These are phyloP conservation scores for Gadus macrocephalus DNA, from an alignment of 2,113 vertebrate species.

Conservation along the genomic window DNA sequence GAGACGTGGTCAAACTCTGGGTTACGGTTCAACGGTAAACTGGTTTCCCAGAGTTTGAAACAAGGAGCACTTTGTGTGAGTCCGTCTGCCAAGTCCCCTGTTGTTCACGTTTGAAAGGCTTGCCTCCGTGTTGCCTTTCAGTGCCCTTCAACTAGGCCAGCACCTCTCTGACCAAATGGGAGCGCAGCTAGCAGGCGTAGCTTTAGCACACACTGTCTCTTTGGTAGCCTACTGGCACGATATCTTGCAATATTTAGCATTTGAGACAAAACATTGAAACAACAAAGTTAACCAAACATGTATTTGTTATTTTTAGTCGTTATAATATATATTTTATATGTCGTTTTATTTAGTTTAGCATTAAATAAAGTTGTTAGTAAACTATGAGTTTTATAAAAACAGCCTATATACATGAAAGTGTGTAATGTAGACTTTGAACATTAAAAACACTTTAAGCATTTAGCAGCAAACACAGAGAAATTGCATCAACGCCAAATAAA, in stretches of 20 bases:
- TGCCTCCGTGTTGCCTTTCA: constrained; percentile 33
- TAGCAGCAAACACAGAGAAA: no score
- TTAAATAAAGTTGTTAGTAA: no score
- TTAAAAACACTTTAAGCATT: no score
- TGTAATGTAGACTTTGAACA: neutral
- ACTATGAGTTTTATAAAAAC: no score
- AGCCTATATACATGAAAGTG: neutral
- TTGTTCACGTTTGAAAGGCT: constrained; percentile 36
- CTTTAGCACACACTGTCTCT: constrained; percentile 40
- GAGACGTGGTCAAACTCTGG: constrained; percentile 8
- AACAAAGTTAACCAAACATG: neutral
- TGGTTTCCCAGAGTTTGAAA: constrained; percentile 18
- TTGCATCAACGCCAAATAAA: no score
- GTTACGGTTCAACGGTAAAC: constrained; percentile 9
- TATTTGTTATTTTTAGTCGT: neutral
- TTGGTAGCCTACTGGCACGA: constrained; percentile 18
- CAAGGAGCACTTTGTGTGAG: constrained; percentile 44
- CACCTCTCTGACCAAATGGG: constrained; percentile 46
- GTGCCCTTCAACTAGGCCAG: constrained; percentile 51
- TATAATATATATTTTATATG: neutral
- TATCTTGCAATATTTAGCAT: neutral
- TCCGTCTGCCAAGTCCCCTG: constrained; percentile 26
- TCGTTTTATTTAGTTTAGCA: no score
- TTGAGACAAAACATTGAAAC: neutral
- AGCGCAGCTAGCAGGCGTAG: constrained; percentile 31